Conservation (phyloP, 2,797 vertebrate species). For the Nasua narica region DNA sequence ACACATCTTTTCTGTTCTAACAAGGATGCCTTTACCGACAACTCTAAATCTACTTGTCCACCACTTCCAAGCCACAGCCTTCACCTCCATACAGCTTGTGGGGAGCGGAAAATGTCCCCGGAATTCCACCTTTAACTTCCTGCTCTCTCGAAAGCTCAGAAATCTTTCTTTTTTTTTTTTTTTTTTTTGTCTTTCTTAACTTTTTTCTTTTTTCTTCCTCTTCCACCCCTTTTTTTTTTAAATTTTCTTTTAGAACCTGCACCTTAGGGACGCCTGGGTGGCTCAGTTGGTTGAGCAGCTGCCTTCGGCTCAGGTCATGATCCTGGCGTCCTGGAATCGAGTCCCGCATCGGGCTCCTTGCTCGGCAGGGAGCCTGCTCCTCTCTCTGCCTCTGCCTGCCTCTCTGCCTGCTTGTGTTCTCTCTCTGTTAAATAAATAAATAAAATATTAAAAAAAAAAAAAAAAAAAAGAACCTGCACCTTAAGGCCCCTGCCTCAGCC, state of each 20-base stretch:
- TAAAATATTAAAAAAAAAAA: no score
- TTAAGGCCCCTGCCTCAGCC: neutral
- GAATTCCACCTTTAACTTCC: slow-evolving; percentile 36
- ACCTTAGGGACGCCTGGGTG: no score
- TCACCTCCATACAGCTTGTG: neutral
- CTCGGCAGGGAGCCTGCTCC: no score
- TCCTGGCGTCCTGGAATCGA: no score
- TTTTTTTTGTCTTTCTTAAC: no score
- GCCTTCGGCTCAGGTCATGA: no score
- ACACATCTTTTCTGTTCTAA: neutral
- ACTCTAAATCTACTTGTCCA: neutral
- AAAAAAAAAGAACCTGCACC: slow-evolving; percentile 25
- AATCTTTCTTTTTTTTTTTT: neutral
- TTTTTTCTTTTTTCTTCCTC: neutral
- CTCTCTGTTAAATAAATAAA: no score
- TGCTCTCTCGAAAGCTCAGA: neutral
- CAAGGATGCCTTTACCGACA: neutral
- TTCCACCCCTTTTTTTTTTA: neutral
- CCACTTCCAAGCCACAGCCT: neutral
- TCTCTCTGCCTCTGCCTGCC: no score
- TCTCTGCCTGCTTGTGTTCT: no score
- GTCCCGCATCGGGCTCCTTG: no score
- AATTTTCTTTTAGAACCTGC: slow-evolving; percentile 30
- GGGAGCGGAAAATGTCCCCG: neutral
- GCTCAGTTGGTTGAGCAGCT: no score